Base-by-base conservation (phyloP, 1,140 invertebrate species). In the Daktulosphaira vitifoliae region DNA sequence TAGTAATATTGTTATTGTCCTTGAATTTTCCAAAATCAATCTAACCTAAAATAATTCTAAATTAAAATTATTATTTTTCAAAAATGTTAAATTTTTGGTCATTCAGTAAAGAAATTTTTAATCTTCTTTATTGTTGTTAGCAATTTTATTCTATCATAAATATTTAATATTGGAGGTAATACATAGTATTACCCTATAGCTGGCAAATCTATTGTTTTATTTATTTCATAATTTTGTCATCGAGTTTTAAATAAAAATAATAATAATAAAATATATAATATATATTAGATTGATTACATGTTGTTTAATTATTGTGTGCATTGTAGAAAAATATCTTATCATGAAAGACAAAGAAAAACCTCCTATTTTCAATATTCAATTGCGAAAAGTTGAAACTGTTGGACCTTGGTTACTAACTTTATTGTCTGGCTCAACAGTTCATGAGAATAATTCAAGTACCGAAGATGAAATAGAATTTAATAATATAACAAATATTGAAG, bases 401-500 rank as follows among this genome's bases (percentile, higher is more conserved):
- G 56, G 66, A 23, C 37, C 46, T 39, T 38, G 49, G 46, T 29
- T 49, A 16, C 29, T 62, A 29, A 48, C 15, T 18, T 48, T 46
- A 29, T 62, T 62, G 5, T 48, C 56, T 2, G 56, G 56, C 1
- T 48, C 56, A 1, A 62, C 56, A 29, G 25, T 33, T 29, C 56
- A 62, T 29, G 56, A 62, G 26, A 62, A 62, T 46, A 26, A 39
- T 29, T 46, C 29, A 29, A 22, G n/a, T 33, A 62, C 44, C 20
- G 42, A 39, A 2, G 42, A 62, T 33, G 56, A 62, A 62, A 25
- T 62, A 65, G 29, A 56, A 23, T 69, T 76, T 62, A 73, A 74
- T 25, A 80, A 82, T 66, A 79, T 82, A 67, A 80, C 82, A 71
- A 73, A 78, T 16, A 79, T 80, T 65, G 29, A 53, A 48, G 66